Conservation (phyloP, 2,888 invertebrate genomes). For the Embidobia sp. region DNA sequence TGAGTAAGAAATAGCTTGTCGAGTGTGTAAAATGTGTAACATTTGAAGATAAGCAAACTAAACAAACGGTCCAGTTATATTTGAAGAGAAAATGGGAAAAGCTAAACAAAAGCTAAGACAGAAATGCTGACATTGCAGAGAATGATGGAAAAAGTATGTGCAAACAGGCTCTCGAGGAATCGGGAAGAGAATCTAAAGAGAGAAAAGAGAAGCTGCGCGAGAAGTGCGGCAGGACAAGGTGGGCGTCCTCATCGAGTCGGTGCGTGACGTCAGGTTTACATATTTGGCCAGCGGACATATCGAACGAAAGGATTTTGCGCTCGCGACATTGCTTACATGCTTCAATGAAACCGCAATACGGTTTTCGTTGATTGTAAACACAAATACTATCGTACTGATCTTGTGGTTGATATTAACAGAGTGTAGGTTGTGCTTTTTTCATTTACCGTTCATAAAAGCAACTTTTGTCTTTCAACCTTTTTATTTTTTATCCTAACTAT, state of each 20-base stretch:
- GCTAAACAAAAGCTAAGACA: no score
- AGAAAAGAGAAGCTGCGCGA: slow-evolving; percentile 60
- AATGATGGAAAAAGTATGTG: no score
- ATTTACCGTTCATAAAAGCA: no score
- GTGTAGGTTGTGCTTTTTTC: not conserved
- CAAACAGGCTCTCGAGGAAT: no score
- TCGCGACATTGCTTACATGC: slow-evolving; percentile 47
- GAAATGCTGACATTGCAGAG: no score
- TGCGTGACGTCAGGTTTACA: slow-evolving; percentile 80
- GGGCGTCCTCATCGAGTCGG: slow-evolving; percentile 77
- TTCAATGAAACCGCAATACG: slow-evolving; percentile 52
- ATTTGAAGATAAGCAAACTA: no score
- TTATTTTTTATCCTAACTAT: no score
- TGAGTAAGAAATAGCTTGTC: no score
- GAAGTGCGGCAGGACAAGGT: slow-evolving; percentile 67
- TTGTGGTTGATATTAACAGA: slow-evolving; percentile 2
- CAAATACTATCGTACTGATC: slow-evolving; percentile 12
- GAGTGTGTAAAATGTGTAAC: no score
- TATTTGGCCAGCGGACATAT: slow-evolving; percentile 79
- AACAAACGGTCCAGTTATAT: no score
- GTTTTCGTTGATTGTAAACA: slow-evolving; percentile 47
- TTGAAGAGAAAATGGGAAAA: no score
- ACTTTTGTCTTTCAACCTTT: no score
- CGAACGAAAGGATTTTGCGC: slow-evolving; percentile 73
- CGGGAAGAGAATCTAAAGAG: slow-evolving; percentile 54